A percentile compares a stretch with the other conserved stretches of the same genome.
Evolutionary conservation across 1,140 invertebrate genomes (phyloP).

Genomic region (Heliconius himera): DNA sequence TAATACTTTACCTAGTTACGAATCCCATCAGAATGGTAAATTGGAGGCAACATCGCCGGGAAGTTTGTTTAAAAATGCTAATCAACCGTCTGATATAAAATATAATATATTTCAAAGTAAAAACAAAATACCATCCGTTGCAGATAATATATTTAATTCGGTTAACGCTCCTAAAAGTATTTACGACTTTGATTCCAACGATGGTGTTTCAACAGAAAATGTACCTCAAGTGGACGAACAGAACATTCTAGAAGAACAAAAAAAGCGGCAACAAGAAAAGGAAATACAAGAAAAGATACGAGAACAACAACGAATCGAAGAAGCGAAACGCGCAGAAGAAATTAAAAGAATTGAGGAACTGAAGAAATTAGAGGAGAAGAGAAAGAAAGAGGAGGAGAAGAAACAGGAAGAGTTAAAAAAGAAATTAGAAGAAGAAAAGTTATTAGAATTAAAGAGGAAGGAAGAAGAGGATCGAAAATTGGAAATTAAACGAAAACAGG

Average conservation of each 20-base stretch:
- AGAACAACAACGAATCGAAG: slow-evolving; percentile 36
- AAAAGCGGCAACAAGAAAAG: slow-evolving; percentile 37
- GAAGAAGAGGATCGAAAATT: slow-evolving; percentile 43
- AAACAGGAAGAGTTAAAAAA: slow-evolving; percentile 71
- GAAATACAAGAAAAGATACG: slow-evolving; percentile 39
- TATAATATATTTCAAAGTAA: slow-evolving; percentile 69
- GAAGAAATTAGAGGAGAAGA: slow-evolving; percentile 56
- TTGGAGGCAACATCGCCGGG: slow-evolving; percentile 55
- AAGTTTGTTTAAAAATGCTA: slow-evolving; percentile 67
- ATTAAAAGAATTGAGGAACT: slow-evolving; percentile 56
- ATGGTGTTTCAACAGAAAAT: slow-evolving; percentile 40
- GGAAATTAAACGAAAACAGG: slow-evolving; percentile 15
- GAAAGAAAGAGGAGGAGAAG: slow-evolving; percentile 64
- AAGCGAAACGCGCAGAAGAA: slow-evolving; percentile 46
- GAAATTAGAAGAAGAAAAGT: slow-evolving; percentile 70
- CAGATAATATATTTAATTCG: slow-evolving; percentile 66
- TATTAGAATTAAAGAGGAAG: slow-evolving; percentile 62
- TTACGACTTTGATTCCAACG: slow-evolving; percentile 62
- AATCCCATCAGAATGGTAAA: slow-evolving; percentile 45
- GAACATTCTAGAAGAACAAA: slow-evolving; percentile 42
- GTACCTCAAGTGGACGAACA: slow-evolving; percentile 43
- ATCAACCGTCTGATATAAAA: slow-evolving; percentile 46
- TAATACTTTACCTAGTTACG: neutral
- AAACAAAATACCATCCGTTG: slow-evolving; percentile 61
- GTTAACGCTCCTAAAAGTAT: slow-evolving; percentile 46